Conservation (phyloP, 1,140 invertebrate species). For the Pseudomyrmex pallidus region DNA sequence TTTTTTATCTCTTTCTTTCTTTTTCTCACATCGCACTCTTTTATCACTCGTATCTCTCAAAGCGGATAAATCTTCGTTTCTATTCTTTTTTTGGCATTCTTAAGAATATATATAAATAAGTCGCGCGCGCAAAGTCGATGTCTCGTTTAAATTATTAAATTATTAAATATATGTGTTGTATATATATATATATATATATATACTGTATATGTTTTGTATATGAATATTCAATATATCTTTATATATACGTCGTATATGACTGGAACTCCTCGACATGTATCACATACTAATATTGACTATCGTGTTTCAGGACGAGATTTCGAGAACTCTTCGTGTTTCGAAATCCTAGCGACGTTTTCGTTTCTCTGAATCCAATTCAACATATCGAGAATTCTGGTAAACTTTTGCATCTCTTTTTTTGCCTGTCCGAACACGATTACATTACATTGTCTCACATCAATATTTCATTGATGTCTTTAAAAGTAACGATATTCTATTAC, state of each 20-base stretch:
- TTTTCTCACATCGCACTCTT: conserved; percentile 21
- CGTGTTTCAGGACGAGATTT: conserved; percentile 80
- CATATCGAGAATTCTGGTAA: conserved; percentile 14
- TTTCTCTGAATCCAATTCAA: conserved; percentile 44
- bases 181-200: conserved; percentile 78
- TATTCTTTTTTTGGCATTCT: conserved; percentile 77
- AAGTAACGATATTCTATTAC: no score
- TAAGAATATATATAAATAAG: conserved; percentile 74
- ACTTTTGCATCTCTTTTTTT: conserved; percentile 33
- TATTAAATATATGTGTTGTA: conserved; percentile 69
- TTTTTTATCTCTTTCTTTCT: background rate
- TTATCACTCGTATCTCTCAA: background rate
- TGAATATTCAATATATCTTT: conserved; percentile 74
- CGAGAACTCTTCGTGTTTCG: conserved; percentile 71
- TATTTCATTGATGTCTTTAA: no score
- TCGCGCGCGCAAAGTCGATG: conserved; percentile 64
- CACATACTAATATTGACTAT: conserved; percentile 86
- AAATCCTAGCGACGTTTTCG: conserved; percentile 56
- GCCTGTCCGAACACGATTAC: no score
- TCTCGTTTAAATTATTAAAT: conserved; percentile 62
- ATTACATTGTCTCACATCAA: no score
- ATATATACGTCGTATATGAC: conserved; percentile 75
- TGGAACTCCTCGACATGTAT: conserved; percentile 83
- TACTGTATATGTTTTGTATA: conserved; percentile 79
- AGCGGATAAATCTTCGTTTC: conserved; percentile 69